Evolutionary conservation across 1,140 invertebrate genomes (phyloP).

Genomic region (Drosophila pseudoananassae): DNA sequence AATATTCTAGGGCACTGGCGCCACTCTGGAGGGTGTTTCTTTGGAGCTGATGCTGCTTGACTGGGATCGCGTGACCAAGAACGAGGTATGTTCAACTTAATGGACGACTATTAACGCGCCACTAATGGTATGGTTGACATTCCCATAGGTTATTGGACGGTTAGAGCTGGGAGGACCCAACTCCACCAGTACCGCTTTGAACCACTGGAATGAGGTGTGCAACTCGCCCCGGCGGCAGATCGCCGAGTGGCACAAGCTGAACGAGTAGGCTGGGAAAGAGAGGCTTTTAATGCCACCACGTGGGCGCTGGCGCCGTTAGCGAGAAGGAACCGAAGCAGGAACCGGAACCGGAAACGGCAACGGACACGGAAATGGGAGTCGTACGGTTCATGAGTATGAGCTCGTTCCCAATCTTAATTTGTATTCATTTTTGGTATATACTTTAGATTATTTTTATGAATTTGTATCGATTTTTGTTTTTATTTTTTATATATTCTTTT

Average conservation of each 20-base stretch:
- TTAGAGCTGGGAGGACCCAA: conserved; percentile 94
- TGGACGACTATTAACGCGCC: not conserved
- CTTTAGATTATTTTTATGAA: not conserved
- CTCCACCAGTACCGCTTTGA: conserved; percentile 91
- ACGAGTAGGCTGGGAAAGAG: conserved; percentile 88
- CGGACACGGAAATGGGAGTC: conserved; percentile 25
- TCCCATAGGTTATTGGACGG: conserved; percentile 94
- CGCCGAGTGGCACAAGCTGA: conserved; percentile 98
- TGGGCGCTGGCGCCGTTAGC: conserved; percentile 61
- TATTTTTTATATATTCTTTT: conserved; percentile 5
- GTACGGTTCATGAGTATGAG: conserved; percentile 31
- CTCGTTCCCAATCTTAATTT: conserved; percentile 22
- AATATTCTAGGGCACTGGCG: conserved; percentile 86
- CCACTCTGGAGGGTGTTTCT: conserved; percentile 94
- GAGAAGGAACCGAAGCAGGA: conserved; percentile 33
- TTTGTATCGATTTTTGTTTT: not conserved
- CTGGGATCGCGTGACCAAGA: conserved; percentile 99
- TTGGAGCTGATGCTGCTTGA: conserved; percentile 97
- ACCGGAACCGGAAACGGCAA: conserved; percentile 6
- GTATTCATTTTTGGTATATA: conserved; percentile 7
- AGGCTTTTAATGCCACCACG: conserved; percentile 6
- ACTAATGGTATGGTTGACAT: conserved; percentile 9
- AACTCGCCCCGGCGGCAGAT: conserved; percentile 98
- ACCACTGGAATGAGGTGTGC: conserved; percentile 98
- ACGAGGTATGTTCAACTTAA: conserved; percentile 89